Base-by-base conservation (phyloP, 2,113 vertebrate species). In the Callaeas wilsoni region DNA sequence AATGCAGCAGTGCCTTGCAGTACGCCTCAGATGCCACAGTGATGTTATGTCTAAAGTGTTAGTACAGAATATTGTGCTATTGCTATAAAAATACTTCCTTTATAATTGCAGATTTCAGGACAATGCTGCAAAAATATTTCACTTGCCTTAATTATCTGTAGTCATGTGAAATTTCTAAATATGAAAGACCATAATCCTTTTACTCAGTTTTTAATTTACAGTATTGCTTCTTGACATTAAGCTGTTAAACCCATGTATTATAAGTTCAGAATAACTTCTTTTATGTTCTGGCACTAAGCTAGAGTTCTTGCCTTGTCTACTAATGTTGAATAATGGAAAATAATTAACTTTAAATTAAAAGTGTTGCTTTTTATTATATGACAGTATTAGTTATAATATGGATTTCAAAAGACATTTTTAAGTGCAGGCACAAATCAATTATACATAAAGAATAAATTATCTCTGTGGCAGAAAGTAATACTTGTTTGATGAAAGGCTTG, bases 271-370 rank as follows among this genome's bases (percentile, higher is more conserved):
- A 94, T 78, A 96, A 96, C 92, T 91, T 93, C 81, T 94, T 95
- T 96, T 82, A 93, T 84, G 86, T 95, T 91, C 85, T 92, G 95
- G 59, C 59, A 93, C 33, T 74, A 89, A 95, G 78, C 67, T 94
- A 64, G 93, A 89, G 63, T 96, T 96, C 88, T 97, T 90, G 79
- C 80, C 96, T 96, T 88, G 77, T 96, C 95, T 95, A 47, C 85
- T 96, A 94, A 95, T 89, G 82, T 91, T 95, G 92, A 97, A 95
- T 97, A 96, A 97, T 97, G 90, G 93, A 95, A 97, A 97, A 97
- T 96, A 97, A 97, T 97, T 96, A 97, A 93, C 94, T 97, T 97
- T 68, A 84, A 97, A 92, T 97, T 97, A 70, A 91, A 97, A 97
- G 84, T 93, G 90, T 95, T 97, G 93, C 74, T 93, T 97, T 98